Conservation (phyloP, 2,888 invertebrate species). For the Tenthredo livida region DNA sequence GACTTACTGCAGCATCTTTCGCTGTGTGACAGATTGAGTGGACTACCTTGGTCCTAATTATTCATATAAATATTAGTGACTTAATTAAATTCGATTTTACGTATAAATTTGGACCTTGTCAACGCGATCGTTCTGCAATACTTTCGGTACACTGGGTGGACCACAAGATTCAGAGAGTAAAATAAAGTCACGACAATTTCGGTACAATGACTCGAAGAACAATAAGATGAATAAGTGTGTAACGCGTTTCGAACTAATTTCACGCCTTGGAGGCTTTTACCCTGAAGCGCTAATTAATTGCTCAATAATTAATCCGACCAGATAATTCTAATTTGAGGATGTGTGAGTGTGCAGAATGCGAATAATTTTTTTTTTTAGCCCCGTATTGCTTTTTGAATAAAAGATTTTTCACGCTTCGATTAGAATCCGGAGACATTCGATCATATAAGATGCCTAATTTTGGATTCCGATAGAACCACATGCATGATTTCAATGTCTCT, state of each 20-base stretch:
- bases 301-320: background rate
- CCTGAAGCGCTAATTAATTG: background rate
- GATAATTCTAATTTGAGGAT: background rate
- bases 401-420: background rate
- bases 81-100: background rate
- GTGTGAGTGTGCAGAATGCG: background rate
- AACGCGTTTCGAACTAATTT: constrained; percentile 10
- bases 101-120: background rate
- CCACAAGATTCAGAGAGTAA: background rate
- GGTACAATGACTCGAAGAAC: background rate
- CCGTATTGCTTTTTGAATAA: background rate
- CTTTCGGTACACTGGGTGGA: background rate
- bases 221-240: constrained; percentile 30
- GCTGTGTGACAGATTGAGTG: background rate
- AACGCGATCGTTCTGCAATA: constrained; percentile 13
- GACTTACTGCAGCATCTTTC: background rate
- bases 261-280: constrained; percentile 20
- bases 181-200: background rate
- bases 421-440: background rate
- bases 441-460: background rate
- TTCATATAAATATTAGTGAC: background rate
- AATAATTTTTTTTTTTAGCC: background rate
- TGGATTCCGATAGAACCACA: background rate
- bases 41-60: background rate
- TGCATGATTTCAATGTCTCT: background rate